A percentile compares a stretch with the other conserved stretches of the same genome.
phyloP scores from a whole-genome alignment of 2,113 vertebrate species.

The Castor canadensis region DNA sequence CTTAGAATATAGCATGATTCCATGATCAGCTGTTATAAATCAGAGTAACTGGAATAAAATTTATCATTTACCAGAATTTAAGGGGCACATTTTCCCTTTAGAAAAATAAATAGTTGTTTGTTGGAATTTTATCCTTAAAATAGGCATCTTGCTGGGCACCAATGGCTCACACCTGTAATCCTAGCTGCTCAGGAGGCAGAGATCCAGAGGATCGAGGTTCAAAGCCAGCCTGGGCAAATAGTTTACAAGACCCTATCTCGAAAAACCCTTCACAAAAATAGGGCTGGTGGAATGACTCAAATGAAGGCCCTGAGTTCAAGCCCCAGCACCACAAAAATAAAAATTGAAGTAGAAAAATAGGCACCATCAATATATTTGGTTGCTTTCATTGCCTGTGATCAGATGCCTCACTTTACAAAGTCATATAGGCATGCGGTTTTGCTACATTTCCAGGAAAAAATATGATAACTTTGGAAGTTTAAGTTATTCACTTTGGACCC shows the following conservation, averaged over 20 bases:
- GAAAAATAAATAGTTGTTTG: not conserved
- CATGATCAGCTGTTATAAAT: not conserved
- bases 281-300: too few relatives aligned
- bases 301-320: too few relatives aligned
- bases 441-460: not conserved
- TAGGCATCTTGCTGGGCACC: not conserved
- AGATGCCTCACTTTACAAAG: conserved; percentile 3
- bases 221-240: too few relatives aligned
- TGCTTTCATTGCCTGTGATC: not conserved
- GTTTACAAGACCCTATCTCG: too few relatives aligned
- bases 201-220: too few relatives aligned
- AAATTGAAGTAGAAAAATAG: not conserved
- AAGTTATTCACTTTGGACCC: not conserved
- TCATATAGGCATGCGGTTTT: not conserved
- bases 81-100: not conserved
- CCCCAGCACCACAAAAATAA: not conserved
- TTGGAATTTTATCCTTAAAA: not conserved
- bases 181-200: too few relatives aligned
- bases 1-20: not conserved
- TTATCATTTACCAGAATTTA: conserved; percentile 17
- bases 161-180: too few relatives aligned
- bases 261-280: too few relatives aligned
- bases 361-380: not conserved
- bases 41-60: conserved; percentile 16
- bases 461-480: conserved; percentile 26